phyloP scores from a whole-genome alignment of 1,140 invertebrate genomes.

The Brachionus asplanchnoidis region DNA sequence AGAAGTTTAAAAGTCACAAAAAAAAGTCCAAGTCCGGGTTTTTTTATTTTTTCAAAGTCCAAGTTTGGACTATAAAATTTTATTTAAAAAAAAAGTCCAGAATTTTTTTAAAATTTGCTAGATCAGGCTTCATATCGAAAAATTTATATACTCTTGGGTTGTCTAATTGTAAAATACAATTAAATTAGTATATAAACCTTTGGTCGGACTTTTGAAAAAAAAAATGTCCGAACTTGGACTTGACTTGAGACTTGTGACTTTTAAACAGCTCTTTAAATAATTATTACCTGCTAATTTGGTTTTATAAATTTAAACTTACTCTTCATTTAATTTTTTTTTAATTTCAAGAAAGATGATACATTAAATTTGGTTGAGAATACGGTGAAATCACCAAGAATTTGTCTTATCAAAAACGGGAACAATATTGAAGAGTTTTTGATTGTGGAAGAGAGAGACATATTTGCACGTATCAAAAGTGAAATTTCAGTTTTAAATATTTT shows the following conservation, averaged over 20 bases:
- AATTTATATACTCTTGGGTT: too few relatives aligned
- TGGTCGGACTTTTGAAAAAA: neutral
- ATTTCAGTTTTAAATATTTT: neutral
- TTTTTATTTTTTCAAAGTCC: too few relatives aligned
- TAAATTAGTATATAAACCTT: neutral
- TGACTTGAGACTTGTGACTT: neutral
- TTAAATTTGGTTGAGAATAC: neutral
- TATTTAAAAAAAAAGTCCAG: too few relatives aligned
- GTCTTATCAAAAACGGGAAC: neutral
- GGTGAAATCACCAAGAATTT: neutral
- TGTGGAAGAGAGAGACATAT: neutral
- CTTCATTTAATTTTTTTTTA: neutral
- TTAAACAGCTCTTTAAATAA: neutral
- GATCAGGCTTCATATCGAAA: too few relatives aligned
- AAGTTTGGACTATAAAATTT: too few relatives aligned
- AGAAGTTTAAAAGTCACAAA: too few relatives aligned
- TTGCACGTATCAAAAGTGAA: neutral
- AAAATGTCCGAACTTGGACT: neutral
- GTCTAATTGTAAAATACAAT: too few relatives aligned
- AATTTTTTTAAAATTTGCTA: too few relatives aligned
- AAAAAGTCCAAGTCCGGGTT: too few relatives aligned
- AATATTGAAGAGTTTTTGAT: neutral
- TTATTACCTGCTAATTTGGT: neutral
- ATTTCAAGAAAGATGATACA: neutral
- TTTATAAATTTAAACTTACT: neutral